A percentile compares a stretch with the other conserved stretches of the same genome.
These are phyloP conservation scores for Phymorhynchus buccinoides DNA, from an alignment of 1,140 invertebrate genomes.

Conservation along the genomic window DNA sequence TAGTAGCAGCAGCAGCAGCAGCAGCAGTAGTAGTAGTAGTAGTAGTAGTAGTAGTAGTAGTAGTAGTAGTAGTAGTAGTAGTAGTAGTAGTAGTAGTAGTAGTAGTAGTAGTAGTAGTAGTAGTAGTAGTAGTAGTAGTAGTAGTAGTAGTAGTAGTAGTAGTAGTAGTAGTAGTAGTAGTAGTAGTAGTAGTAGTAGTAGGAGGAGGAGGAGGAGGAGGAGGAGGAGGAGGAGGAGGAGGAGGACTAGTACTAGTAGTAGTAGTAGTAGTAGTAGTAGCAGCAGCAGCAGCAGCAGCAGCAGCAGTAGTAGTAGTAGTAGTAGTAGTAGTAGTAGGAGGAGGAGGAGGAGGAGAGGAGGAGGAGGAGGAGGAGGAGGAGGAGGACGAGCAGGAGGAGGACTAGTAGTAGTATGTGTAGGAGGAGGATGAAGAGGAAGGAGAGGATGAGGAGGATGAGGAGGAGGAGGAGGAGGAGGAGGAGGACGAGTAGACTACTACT, in stretches of 20 bases:
- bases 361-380: background rate
- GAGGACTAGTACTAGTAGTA: too few relatives aligned
- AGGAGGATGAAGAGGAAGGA: too few relatives aligned
- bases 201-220: background rate
- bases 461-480: too few relatives aligned
- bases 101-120: slow-evolving; percentile 16
- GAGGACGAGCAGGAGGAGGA: too few relatives aligned
- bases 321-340: slow-evolving; percentile 15
- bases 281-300: slow-evolving; percentile 12
- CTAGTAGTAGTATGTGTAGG: too few relatives aligned
- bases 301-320: slow-evolving; percentile 10
- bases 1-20: too few relatives aligned
- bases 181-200: too few relatives aligned
- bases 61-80: slow-evolving; percentile 17
- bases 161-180: slow-evolving; percentile 10
- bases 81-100: slow-evolving; percentile 16
- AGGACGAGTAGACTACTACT: too few relatives aligned
- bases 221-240: too few relatives aligned
- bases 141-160: slow-evolving; percentile 16
- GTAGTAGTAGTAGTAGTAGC: slow-evolving; percentile 15
- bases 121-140: slow-evolving; percentile 17
- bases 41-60: slow-evolving; percentile 12
- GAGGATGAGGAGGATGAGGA: too few relatives aligned
- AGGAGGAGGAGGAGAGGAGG: background rate
- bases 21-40: slow-evolving; percentile 5